A percentile compares a stretch with the other conserved stretches of the same genome.
Evolutionary conservation across 2,888 invertebrate genomes (phyloP).

Genomic region (Ormyrus labotus): DNA sequence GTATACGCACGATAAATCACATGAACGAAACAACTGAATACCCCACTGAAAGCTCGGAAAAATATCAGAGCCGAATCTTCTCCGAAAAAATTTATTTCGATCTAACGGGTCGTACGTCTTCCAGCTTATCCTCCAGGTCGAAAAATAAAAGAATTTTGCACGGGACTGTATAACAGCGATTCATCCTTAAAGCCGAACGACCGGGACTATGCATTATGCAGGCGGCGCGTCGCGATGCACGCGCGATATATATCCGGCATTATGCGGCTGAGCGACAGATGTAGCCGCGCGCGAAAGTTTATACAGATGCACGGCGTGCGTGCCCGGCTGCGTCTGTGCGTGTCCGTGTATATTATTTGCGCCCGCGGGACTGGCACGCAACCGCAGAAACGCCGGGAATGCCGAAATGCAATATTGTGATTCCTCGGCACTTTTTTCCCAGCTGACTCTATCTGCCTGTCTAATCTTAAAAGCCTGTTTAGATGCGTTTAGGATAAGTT

Average conservation of each 20-base stretch:
- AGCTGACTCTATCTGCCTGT: background rate
- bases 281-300: slow-evolving; percentile 6
- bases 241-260: slow-evolving; percentile 12
- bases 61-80: too few relatives aligned
- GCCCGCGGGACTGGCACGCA: background rate
- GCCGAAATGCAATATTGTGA: slow-evolving; percentile 24
- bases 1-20: too few relatives aligned
- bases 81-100: too few relatives aligned
- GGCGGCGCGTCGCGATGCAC: slow-evolving; percentile 17
- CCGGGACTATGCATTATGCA: slow-evolving; percentile 48
- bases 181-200: slow-evolving; percentile 26
- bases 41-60: too few relatives aligned
- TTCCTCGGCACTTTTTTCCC: background rate
- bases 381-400: background rate
- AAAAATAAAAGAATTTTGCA: too few relatives aligned
- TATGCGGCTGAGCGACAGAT: slow-evolving; percentile 44
- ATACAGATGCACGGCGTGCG: too few relatives aligned
- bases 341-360: too few relatives aligned
- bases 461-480: slow-evolving; percentile 16
- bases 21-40: too few relatives aligned
- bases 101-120: too few relatives aligned
- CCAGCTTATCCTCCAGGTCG: too few relatives aligned
- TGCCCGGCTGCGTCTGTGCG: too few relatives aligned
- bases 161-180: background rate
- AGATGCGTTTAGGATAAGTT: slow-evolving; percentile 45